Evolutionary conservation across 2,113 vertebrate genomes (phyloP).

Genomic region (Hystrix brachyura): DNA sequence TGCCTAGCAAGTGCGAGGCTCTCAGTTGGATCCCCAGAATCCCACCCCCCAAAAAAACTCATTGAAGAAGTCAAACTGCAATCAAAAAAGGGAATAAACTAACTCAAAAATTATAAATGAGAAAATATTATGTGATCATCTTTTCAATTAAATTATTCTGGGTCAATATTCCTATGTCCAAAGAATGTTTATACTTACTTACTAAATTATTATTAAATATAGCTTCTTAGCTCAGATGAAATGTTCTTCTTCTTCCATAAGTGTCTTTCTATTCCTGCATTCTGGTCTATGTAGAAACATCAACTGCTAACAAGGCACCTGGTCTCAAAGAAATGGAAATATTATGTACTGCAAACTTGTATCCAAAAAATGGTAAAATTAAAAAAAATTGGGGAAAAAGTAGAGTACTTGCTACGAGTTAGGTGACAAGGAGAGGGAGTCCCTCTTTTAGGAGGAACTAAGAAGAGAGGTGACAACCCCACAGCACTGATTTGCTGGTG

Average conservation of each 20-base stretch:
- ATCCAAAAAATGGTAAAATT: neutral
- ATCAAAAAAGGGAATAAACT: constrained; percentile 49
- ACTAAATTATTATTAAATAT: neutral
- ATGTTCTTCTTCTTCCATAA: neutral
- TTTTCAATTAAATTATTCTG: constrained; percentile 43
- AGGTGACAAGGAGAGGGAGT: neutral
- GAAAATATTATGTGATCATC: neutral
- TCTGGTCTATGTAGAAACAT: neutral
- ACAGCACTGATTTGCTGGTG: neutral
- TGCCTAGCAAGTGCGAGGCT: too few species aligned
- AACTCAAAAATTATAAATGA: constrained; percentile 24
- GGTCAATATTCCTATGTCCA: neutral
- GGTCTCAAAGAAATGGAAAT: neutral
- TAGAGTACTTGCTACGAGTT: neutral
- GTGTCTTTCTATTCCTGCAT: neutral
- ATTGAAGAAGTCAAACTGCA: neutral
- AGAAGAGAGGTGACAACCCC: neutral
- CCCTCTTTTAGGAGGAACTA: neutral
- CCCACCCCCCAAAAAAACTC: neutral
- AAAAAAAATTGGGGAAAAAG: neutral
- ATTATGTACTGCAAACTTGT: neutral
- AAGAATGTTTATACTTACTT: neutral
- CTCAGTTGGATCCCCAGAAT: too few species aligned
- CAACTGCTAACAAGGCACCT: neutral
- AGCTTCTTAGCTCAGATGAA: neutral